phyloP scores from a whole-genome alignment of 2,113 vertebrate genomes.

The Prietella phreatophila region DNA sequence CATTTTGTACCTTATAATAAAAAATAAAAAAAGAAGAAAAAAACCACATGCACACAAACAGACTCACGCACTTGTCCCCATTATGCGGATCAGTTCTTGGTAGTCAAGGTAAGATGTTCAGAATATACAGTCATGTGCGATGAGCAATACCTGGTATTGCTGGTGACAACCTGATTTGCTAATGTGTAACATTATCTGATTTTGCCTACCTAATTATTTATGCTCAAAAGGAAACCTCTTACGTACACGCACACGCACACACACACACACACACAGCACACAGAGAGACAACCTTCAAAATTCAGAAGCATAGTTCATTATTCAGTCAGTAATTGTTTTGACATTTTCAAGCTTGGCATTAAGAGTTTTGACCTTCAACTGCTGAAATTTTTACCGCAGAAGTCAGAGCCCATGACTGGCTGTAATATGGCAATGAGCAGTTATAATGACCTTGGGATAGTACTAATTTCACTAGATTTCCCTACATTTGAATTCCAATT shows the following conservation, averaged over 20 bases:
- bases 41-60: background rate
- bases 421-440: slow-evolving; percentile 37
- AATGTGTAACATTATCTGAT: background rate
- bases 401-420: slow-evolving; percentile 39
- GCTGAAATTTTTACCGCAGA: slow-evolving; percentile 33
- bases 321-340: slow-evolving; percentile 58
- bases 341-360: slow-evolving; percentile 56
- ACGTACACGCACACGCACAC: background rate
- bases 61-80: background rate
- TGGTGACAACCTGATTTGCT: background rate
- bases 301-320: slow-evolving; percentile 43
- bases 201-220: background rate
- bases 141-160: background rate
- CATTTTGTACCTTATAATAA: background rate
- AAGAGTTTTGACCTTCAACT: slow-evolving; percentile 51
- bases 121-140: background rate
- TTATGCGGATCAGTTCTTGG: background rate
- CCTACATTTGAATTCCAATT: slow-evolving; percentile 20
- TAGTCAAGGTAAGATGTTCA: background rate
- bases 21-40: background rate
- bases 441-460: slow-evolving; percentile 7
- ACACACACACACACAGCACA: background rate
- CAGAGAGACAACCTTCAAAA: slow-evolving; percentile 19
- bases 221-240: slow-evolving; percentile 2
- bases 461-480: background rate